Evolutionary conservation across 1,140 invertebrate species (phyloP).

Genomic region (Calephelis nemesis): DNA sequence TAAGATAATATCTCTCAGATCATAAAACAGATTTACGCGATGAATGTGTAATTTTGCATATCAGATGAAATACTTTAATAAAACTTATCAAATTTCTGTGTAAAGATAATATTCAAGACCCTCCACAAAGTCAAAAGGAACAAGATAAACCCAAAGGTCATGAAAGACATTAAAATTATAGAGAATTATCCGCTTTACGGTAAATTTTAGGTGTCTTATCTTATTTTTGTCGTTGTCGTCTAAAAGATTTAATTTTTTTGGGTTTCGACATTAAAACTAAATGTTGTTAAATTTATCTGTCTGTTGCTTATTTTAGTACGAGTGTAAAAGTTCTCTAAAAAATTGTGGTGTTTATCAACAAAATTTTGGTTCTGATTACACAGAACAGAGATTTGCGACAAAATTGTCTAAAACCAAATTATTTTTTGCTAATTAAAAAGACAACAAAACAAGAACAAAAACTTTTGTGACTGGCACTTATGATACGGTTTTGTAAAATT

Average conservation of each 20-base stretch:
- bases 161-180: constrained; percentile 11
- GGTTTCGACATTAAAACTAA: no score
- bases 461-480: no score
- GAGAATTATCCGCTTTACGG: constrained; percentile 4
- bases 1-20: constrained; percentile 1
- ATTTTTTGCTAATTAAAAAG: no score
- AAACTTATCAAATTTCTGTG: constrained; percentile 17
- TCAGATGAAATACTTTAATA: not conserved
- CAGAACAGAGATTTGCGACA: no score
- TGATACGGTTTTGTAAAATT: no score
- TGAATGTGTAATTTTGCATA: not conserved
- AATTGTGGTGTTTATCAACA: no score
- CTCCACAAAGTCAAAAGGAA: constrained; percentile 4
- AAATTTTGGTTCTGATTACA: no score
- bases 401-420: no score
- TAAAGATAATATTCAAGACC: constrained; percentile 17
- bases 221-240: not conserved
- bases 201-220: constrained; percentile 6
- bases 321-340: no score
- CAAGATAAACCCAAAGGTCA: constrained; percentile 10
- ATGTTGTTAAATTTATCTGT: no score
- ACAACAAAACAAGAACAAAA: no score
- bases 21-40: not conserved
- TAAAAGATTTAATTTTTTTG: not conserved
- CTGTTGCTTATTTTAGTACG: no score